These are phyloP conservation scores for Hypercompe scribonia DNA, from an alignment of 2,888 invertebrate genomes.

Conservation along the genomic window DNA sequence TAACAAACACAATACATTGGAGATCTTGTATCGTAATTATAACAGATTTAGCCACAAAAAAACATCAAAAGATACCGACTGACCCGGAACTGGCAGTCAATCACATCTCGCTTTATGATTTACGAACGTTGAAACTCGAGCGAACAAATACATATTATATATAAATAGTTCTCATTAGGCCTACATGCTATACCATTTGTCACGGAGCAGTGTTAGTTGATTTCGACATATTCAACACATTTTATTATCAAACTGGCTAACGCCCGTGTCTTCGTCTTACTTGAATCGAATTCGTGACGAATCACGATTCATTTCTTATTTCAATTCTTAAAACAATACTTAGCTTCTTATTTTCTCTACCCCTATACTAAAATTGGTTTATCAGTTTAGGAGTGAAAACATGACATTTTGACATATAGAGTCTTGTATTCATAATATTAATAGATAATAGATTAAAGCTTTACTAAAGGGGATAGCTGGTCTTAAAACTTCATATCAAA, in stretches of 20 bases:
- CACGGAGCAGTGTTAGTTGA: background rate
- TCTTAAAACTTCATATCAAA: too few species aligned
- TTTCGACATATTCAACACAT: background rate
- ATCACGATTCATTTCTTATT: background rate
- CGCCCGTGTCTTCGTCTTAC: background rate
- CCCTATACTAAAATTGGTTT: background rate
- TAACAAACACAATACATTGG: slow-evolving; percentile 22
- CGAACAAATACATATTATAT: slow-evolving; percentile 19
- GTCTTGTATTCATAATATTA: too few species aligned
- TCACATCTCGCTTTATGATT: slow-evolving; percentile 44
- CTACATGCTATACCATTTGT: background rate
- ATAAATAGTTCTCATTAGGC: slow-evolving; percentile 25
- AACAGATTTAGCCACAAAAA: slow-evolving; percentile 49
- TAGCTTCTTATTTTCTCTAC: background rate
- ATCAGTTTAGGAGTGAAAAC: too few species aligned
- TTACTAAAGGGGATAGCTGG: too few species aligned
- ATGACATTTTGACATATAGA: too few species aligned
- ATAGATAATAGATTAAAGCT: too few species aligned
- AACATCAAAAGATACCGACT: slow-evolving; percentile 65
- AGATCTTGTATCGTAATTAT: slow-evolving; percentile 45
- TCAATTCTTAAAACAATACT: background rate
- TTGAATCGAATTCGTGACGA: too few species aligned
- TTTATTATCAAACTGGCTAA: background rate
- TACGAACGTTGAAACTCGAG: slow-evolving; percentile 37
- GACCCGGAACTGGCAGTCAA: slow-evolving; percentile 75